Evolutionary conservation across 1,140 invertebrate species (phyloP).

Genomic region (Trachymyrmex septentrionalis): DNA sequence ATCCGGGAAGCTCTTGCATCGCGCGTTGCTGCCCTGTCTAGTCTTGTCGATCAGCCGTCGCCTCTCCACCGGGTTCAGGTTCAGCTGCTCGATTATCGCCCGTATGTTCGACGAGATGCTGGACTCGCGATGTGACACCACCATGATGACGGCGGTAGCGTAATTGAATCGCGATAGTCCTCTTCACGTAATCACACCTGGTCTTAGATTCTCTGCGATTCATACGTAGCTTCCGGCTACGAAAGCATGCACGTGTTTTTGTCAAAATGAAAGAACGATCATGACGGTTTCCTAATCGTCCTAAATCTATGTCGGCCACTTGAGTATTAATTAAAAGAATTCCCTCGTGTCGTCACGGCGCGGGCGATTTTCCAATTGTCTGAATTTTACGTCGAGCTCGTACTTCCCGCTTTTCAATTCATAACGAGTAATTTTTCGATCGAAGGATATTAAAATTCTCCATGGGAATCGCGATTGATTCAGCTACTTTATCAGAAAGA

Average conservation of each 20-base stretch:
- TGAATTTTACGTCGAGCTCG: neutral
- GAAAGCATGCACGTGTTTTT: conserved; percentile 8
- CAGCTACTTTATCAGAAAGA: neutral
- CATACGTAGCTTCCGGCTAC: conserved; percentile 13
- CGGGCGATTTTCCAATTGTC: neutral
- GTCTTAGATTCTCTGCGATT: neutral
- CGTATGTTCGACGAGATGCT: conserved; percentile 85
- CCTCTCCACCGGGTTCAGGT: conserved; percentile 82
- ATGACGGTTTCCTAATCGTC: neutral
- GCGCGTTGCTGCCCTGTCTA: conserved; percentile 56
- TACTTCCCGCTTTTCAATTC: neutral
- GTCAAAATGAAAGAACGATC: neutral
- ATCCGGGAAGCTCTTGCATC: conserved; percentile 69
- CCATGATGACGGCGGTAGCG: conserved; percentile 76
- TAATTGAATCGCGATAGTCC: conserved; percentile 1
- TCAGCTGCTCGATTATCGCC: conserved; percentile 85
- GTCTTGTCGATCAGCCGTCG: conserved; percentile 78
- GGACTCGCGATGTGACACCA: conserved; percentile 83
- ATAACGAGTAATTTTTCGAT: neutral
- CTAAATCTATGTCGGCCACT: neutral
- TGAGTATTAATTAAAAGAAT: neutral
- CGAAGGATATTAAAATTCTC: neutral
- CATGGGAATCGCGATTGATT: neutral
- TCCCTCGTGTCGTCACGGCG: neutral
- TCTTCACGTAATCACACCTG: neutral